phyloP scores from a whole-genome alignment of 2,888 invertebrate species.

The Dynastes grantii region DNA sequence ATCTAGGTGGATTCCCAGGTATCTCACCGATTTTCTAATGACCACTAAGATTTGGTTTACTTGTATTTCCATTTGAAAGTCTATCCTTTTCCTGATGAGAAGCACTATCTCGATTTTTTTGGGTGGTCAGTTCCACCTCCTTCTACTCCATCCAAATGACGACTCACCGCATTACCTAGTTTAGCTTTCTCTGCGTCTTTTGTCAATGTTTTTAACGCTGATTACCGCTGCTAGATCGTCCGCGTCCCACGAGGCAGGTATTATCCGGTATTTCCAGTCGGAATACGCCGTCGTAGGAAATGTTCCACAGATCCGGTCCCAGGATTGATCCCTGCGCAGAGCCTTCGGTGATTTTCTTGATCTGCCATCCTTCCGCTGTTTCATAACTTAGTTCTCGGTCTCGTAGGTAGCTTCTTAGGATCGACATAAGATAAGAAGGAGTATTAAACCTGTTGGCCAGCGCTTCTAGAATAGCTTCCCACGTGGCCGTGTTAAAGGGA shows the following conservation, averaged over 20 bases:
- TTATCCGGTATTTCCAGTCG: constrained; percentile 4
- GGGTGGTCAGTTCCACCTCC: constrained; percentile 28
- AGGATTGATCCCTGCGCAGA: constrained; percentile 51
- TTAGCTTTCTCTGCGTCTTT: constrained; percentile 41
- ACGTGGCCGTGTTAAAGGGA: constrained; percentile 9
- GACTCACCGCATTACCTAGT: constrained; percentile 50
- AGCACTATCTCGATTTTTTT: background rate
- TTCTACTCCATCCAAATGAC: constrained; percentile 26
- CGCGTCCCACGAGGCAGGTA: background rate
- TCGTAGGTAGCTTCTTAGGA: constrained; percentile 27
- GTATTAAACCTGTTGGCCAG: background rate
- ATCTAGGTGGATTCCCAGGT: background rate
- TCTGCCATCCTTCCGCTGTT: constrained; percentile 44
- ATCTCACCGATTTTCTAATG: no score
- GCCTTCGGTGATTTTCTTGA: background rate
- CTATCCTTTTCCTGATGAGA: no score
- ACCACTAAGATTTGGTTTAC: no score
- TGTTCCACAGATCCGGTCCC: constrained; percentile 52
- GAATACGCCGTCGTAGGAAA: constrained; percentile 47
- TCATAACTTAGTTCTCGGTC: constrained; percentile 1
- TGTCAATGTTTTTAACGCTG: constrained; percentile 8
- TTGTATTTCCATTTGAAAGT: no score
- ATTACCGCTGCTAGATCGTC: constrained; percentile 20
- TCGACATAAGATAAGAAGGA: constrained; percentile 7
- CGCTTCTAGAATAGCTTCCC: background rate